These are phyloP conservation scores for Dolichotis patagonum DNA, from an alignment of 2,113 vertebrate genomes.

Conservation along the genomic window DNA sequence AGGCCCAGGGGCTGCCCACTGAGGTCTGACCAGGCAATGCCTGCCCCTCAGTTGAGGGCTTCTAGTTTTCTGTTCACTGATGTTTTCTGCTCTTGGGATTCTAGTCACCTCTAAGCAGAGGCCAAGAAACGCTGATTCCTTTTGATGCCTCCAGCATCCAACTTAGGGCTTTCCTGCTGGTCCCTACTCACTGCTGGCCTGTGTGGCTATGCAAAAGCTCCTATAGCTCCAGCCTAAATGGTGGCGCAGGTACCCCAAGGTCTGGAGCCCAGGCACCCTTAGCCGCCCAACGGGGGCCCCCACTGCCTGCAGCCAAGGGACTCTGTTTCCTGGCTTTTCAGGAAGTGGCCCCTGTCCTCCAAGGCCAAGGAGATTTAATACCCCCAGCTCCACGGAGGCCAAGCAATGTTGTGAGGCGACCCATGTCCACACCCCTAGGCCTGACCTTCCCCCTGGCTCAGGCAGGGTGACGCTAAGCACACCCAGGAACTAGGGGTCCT, in stretches of 20 bases:
- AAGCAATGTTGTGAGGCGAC: background rate
- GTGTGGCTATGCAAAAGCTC: background rate
- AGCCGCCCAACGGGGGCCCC: background rate
- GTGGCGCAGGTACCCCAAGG: background rate
- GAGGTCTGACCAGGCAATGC: background rate
- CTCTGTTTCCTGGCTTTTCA: background rate
- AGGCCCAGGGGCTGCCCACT: background rate
- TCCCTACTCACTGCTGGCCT: background rate
- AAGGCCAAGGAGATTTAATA: background rate
- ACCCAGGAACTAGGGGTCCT: background rate
- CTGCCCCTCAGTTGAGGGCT: background rate
- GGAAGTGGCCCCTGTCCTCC: background rate
- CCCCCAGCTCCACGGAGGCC: background rate
- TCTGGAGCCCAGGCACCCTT: background rate
- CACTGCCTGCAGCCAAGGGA: background rate
- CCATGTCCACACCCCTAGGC: background rate
- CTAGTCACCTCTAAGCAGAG: background rate
- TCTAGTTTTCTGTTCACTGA: background rate
- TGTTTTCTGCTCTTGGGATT: conserved; percentile 15
- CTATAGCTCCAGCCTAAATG: background rate
- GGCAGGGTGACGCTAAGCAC: background rate
- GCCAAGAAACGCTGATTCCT: background rate
- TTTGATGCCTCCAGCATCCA: background rate
- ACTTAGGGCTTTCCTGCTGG: background rate
- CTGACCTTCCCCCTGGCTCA: background rate